Evolutionary conservation across 2,113 vertebrate genomes (phyloP).

Genomic region (Passer domesticus): DNA sequence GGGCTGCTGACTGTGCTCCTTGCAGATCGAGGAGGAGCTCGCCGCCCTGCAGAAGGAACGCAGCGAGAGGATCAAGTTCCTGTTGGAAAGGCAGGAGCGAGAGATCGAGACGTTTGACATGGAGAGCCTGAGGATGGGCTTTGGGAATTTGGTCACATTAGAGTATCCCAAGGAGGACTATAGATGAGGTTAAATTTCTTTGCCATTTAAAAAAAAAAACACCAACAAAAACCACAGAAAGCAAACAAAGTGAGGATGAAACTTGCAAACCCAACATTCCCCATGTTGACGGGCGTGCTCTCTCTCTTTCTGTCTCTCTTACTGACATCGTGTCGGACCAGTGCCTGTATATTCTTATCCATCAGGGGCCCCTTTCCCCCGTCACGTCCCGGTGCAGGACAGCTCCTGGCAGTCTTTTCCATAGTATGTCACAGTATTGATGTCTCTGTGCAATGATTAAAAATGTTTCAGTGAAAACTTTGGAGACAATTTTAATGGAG

Average conservation of each 20-base stretch:
- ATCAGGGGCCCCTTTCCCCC: conserved; percentile 82
- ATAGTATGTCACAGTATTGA: conserved; percentile 85
- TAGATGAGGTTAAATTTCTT: conserved; percentile 88
- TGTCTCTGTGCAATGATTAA: conserved; percentile 86
- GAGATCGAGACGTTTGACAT: conserved; percentile 94
- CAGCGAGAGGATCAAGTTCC: conserved; percentile 93
- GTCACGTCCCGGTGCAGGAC: conserved; percentile 85
- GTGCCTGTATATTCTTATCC: conserved; percentile 88
- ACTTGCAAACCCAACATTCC: conserved; percentile 81
- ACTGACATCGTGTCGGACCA: conserved; percentile 88
- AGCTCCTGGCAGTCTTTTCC: conserved; percentile 79
- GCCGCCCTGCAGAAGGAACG: conserved; percentile 97
- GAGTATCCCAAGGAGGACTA: conserved; percentile 98
- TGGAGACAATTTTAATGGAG: conserved; percentile 67
- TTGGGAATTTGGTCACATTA: conserved; percentile 90
- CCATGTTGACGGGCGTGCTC: conserved; percentile 81
- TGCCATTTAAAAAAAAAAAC: conserved; percentile 70
- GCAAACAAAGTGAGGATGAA: conserved; percentile 49
- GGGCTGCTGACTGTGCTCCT: neutral
- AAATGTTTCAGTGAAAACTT: conserved; percentile 69
- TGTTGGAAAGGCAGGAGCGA: conserved; percentile 94
- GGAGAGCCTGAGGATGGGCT: conserved; percentile 96
- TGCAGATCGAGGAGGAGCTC: conserved; percentile 97
- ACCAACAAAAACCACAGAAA: conserved; percentile 47
- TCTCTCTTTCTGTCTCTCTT: conserved; percentile 83